Percentiles rank a stretch among this genome's conserved stretches.
Conservation (phyloP, 2,113 vertebrate genomes). For the Percopsis transmontana region DNA sequence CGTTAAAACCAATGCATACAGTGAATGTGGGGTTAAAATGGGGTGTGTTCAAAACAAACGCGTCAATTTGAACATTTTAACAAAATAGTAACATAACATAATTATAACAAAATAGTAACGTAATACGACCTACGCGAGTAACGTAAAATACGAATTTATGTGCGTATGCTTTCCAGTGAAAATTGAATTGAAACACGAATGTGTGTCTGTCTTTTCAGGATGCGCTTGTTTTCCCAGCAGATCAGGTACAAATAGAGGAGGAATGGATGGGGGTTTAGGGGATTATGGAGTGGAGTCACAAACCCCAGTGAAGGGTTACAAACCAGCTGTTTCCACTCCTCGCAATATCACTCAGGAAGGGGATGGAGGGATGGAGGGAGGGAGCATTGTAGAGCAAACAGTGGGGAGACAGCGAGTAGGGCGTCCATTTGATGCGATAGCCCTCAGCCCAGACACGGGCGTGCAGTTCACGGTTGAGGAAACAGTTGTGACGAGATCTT, state of each 20-base stretch:
- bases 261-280: slow-evolving; percentile 21
- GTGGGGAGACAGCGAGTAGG: not conserved
- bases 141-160: slow-evolving; percentile 3
- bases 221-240: slow-evolving; percentile 27
- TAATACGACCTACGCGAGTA: no score
- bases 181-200: not conserved
- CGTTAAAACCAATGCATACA: no score
- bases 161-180: not conserved
- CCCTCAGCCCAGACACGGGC: not conserved
- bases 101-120: slow-evolving; percentile 4
- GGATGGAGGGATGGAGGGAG: not conserved
- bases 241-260: slow-evolving; percentile 30
- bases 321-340: slow-evolving; percentile 53
- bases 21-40: not conserved
- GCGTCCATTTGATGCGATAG: not conserved
- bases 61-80: no score
- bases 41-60: no score
- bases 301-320: slow-evolving; percentile 35
- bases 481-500: no score
- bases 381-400: not conserved
- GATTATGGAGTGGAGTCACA: slow-evolving; percentile 28
- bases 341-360: slow-evolving; percentile 24
- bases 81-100: no score
- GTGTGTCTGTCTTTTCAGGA: not conserved
- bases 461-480: not conserved